Evolutionary conservation across 2,797 vertebrate species (phyloP), one percentile per base, ranked within the genome.

Genomic region (Gymnocypris eckloni): DNA sequence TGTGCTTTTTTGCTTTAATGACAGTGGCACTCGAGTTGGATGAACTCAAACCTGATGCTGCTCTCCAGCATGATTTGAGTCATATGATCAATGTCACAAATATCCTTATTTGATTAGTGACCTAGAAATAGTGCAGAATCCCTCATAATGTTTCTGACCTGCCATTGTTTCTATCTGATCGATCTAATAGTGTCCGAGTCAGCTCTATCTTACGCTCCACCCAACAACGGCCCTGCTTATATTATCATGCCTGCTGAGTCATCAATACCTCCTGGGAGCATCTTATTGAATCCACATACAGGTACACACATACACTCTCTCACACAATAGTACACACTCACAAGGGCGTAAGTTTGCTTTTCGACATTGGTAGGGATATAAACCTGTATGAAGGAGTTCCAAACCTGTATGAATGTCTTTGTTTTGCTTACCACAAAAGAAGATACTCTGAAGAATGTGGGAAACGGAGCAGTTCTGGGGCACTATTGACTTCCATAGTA

Each of bases 221-320:
- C 94, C 81, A 94, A 66, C 64, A 86, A 91, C 90, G 96, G 92
- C 94, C 93, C 97, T 87, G 94, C 95, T 92, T 98, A 97, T 90
- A 96, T 97, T 87, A 92, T 97, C 87, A 94, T 96, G 86, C 95
- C 96, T 85, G 94, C 96, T 91, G 98, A 98, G 94, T 96, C 97
- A 72, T 96, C 97, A 76, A 99, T 99, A 91, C 97, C 97, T 0
- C 98, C 98, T 0, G 98, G 98, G 89, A 99, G 97, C 92, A 98
- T 99, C 90, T 94, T 99, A 64, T 93, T 99, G 86, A 99, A 98
- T 92, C 98, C 98, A 0, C 97, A 97, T 67, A 99, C 97, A 93
- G 97, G 98, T 99, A 90, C 9, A 81, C 80, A 86, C 28, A 33
- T 37, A 82, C 61, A 75, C 88, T 71, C 18, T 4, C n/a, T 1